Conservation (phyloP, 2,113 vertebrate species). For the Engystomops pustulosus region DNA sequence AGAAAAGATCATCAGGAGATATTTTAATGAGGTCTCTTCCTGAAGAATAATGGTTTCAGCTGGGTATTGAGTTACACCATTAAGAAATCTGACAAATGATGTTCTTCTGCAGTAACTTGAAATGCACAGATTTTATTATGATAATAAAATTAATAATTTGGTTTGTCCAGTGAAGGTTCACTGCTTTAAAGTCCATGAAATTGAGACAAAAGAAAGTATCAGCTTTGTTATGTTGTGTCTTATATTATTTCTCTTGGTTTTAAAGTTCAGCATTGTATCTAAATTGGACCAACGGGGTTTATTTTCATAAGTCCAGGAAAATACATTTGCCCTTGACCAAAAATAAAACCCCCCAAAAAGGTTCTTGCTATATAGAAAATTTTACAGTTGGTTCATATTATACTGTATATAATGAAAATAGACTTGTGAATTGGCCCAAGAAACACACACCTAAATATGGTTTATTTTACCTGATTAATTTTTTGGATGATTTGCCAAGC, state of each 20-base stretch:
- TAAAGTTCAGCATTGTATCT: neutral
- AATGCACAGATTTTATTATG: constrained; percentile 30
- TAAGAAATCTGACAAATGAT: constrained; percentile 26
- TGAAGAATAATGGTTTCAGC: constrained; percentile 37
- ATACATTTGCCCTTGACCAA: neutral
- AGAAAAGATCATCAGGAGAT: constrained; percentile 24
- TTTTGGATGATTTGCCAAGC: too few species aligned
- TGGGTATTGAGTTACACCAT: constrained; percentile 17
- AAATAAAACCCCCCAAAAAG: neutral
- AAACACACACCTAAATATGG: neutral
- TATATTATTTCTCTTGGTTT: neutral
- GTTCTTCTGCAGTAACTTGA: constrained; percentile 24
- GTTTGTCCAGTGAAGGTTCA: neutral
- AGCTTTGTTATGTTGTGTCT: neutral
- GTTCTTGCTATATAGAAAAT: neutral
- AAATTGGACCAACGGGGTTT: neutral
- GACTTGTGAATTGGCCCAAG: neutral
- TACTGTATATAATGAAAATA: neutral
- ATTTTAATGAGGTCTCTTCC: constrained; percentile 29
- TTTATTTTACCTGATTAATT: too few species aligned
- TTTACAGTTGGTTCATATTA: too few species aligned
- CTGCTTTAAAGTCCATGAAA: neutral
- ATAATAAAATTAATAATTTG: constrained; percentile 34
- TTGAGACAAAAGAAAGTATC: neutral
- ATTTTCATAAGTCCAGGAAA: neutral